Percentiles rank a stretch among this genome's conserved stretches.
phyloP scores from a whole-genome alignment of 2,113 vertebrate genomes.

The Dipodomys ordii region DNA sequence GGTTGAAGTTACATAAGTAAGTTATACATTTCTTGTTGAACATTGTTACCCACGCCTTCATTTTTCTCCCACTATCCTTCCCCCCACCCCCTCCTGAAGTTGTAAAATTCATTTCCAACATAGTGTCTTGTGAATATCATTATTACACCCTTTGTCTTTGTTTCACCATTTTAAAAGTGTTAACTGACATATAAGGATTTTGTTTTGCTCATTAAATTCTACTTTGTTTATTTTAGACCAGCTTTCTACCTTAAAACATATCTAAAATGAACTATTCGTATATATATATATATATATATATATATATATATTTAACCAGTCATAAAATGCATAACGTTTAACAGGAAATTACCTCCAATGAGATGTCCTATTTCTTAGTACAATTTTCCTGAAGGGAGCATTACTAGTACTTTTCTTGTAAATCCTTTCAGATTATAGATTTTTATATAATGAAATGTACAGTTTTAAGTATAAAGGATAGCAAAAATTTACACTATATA shows the following conservation, averaged over 20 bases:
- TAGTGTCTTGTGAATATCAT: no score
- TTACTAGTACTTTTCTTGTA: not conserved
- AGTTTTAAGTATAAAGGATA: not conserved
- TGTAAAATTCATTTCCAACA: no score
- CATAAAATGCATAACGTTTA: constrained; percentile 4
- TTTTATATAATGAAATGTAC: not conserved
- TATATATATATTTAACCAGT: not conserved
- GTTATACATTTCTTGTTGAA: no score
- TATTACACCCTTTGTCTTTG: no score
- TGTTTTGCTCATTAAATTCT: not conserved
- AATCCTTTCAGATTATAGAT: constrained; percentile 24
- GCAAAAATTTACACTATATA: not conserved
- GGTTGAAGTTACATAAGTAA: no score
- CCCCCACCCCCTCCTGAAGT: no score
- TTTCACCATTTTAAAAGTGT: not conserved
- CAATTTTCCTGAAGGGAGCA: not conserved
- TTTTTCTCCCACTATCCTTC: no score
- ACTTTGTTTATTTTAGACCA: constrained; percentile 2
- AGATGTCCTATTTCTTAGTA: not conserved
- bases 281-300: no score
- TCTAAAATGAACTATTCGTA: not conserved
- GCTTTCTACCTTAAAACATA: not conserved
- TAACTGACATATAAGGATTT: not conserved
- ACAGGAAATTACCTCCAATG: not conserved
- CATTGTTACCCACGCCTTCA: no score